Conservation (phyloP, 2,797 vertebrate species). For the Sciurus carolinensis region DNA sequence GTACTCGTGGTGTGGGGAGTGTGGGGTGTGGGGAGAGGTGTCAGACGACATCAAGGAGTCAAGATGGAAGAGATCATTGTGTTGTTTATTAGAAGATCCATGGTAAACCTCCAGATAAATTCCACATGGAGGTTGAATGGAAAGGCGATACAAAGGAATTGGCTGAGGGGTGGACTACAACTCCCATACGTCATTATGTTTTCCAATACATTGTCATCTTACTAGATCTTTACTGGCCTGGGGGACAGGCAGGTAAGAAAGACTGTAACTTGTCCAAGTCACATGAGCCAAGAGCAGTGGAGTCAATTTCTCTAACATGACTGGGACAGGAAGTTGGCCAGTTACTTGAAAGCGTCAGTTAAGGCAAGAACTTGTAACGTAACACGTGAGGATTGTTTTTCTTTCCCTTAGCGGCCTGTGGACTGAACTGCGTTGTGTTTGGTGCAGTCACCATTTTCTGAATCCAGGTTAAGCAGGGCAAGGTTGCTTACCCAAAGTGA, state of each 20-base stretch:
- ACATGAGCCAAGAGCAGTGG: neutral
- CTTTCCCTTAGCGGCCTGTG: neutral
- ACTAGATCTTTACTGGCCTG: neutral
- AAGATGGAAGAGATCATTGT: neutral
- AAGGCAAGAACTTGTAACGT: neutral
- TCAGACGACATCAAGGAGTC: neutral
- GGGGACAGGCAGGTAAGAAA: slow-evolving; percentile 19
- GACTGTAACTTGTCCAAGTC: neutral
- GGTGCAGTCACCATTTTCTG: neutral
- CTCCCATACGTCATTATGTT: neutral
- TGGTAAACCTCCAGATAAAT: neutral
- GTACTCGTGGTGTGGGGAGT: neutral
- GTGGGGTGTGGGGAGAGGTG: neutral
- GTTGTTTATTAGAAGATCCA: neutral
- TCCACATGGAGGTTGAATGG: neutral
- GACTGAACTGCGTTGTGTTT: neutral
- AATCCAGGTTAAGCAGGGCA: neutral
- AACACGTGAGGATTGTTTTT: neutral
- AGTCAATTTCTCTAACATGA: neutral
- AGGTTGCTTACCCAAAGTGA: neutral
- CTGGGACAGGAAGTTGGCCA: neutral
- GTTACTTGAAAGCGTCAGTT: slow-evolving; percentile 21
- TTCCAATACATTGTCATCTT: slow-evolving; percentile 42
- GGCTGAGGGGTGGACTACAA: neutral
- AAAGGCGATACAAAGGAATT: neutral